Base-by-base conservation (phyloP, 2,797 vertebrate species). In the Sarcophilus harrisii region DNA sequence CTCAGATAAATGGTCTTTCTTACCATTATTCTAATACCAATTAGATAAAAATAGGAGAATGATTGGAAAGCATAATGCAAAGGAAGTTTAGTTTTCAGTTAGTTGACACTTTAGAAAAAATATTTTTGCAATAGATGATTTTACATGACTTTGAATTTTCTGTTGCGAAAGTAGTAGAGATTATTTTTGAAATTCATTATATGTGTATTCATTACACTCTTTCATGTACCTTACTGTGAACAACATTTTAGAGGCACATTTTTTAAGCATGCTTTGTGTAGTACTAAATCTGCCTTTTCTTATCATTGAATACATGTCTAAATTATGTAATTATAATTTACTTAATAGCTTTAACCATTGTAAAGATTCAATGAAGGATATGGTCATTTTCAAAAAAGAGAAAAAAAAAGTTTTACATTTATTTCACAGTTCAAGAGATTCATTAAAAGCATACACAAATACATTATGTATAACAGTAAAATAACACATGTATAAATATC, bases 51-150 rank as follows among this genome's bases (percentile, higher is more conserved):
- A 38, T 10, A 2, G 2, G 27, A 18, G 30, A 54, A 52, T 5
- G 45, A 0, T 4, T 8, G 9, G 27, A 57, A 59, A 27, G 13
- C 0, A 29, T 58, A 5, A 0, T 2, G 2, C 13, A 24, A 29
- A 60, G 59, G 0, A 54, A 28, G 2, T 0, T 8, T 52, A 2
- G 2, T 10, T 21, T 0, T 52, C 27, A 6, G 12, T 32, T 4
- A 52, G 5, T 28, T 0, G 16, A 5, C 2, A 1, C 0, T 10
- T 55, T 30, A 1, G 6, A 54, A 58, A 38, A 92, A n/a, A 93
- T 54, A 14, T 57, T 14, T n/a, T 21, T 0, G 0, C 4, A 30
- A 0, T 4, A 0, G 6, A 3, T 12, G 55, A 21, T 38, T 87
- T 91, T 38, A 32, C 3, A 3, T 16, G 0, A 1, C 2, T 54